Evolutionary conservation across 2,888 invertebrate species (phyloP).

Genomic region (Callosobruchus maculatus): DNA sequence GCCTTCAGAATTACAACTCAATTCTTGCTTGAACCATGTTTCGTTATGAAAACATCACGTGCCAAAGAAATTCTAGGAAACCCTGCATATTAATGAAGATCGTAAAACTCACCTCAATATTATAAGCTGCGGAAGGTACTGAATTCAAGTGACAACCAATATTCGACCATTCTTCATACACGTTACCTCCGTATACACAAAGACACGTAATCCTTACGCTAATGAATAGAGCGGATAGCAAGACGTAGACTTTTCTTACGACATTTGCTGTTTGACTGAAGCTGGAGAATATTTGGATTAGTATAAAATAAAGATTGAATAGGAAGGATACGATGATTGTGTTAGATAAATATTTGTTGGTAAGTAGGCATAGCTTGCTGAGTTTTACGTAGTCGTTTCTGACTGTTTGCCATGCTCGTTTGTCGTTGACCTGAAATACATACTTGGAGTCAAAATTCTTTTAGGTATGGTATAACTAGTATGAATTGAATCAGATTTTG

Average conservation of each 20-base stretch:
- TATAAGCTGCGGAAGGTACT: slow-evolving; percentile 60
- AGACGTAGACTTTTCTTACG: slow-evolving; percentile 36
- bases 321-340: slow-evolving; percentile 64
- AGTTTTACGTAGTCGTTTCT: slow-evolving; percentile 26
- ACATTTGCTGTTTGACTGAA: slow-evolving; percentile 45
- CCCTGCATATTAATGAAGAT: too few species aligned
- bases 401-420: slow-evolving; percentile 18
- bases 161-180: slow-evolving; percentile 39
- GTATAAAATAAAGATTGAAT: slow-evolving; percentile 69
- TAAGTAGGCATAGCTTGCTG: slow-evolving; percentile 39
- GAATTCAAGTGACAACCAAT: slow-evolving; percentile 53
- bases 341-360: slow-evolving; percentile 60
- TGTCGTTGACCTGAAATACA: slow-evolving; percentile 20
- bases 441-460: too few species aligned
- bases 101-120: slow-evolving; percentile 58
- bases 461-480: too few species aligned
- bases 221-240: slow-evolving; percentile 42
- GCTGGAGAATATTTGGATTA: slow-evolving; percentile 66
- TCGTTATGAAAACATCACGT: too few species aligned
- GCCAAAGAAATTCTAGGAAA: too few species aligned
- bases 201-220: slow-evolving; percentile 35
- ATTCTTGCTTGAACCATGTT: too few species aligned
- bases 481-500: too few species aligned
- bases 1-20: too few species aligned
- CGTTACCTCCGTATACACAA: slow-evolving; percentile 38